Conservation (phyloP, 2,888 invertebrate species). For the Linnaemya tessellans region DNA sequence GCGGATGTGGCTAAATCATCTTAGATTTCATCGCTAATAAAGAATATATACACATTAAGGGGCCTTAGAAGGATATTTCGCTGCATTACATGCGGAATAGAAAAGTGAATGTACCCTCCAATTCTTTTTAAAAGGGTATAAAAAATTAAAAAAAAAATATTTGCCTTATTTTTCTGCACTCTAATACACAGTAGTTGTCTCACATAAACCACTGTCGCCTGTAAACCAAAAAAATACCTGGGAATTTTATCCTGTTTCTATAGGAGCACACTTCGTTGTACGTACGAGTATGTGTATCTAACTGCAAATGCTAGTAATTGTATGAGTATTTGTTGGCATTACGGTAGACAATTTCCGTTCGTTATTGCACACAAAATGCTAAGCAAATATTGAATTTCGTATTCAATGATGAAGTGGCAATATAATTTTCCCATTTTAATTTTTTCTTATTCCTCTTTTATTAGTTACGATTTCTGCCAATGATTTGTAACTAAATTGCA, state of each 20-base stretch:
- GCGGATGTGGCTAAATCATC: no score
- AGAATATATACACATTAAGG: no score
- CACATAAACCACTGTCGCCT: conserved; percentile 19
- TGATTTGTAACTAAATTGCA: conserved; percentile 69
- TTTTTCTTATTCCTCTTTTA: conserved; percentile 20
- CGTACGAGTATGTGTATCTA: background rate
- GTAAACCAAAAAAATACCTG: background rate
- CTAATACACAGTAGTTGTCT: no score
- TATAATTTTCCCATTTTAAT: conserved; percentile 62
- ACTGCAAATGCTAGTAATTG: conserved; percentile 5
- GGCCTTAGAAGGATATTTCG: no score
- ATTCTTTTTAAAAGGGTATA: no score
- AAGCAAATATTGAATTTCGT: conserved; percentile 71
- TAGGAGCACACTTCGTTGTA: background rate
- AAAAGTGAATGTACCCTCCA: no score
- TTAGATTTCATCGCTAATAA: no score
- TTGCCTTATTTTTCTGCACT: no score
- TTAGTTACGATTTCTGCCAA: conserved; percentile 65
- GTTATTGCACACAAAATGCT: conserved; percentile 71
- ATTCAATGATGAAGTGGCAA: conserved; percentile 71
- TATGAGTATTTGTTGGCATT: conserved; percentile 37
- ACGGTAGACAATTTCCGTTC: conserved; percentile 72
- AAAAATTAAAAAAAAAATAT: no score
- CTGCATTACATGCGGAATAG: no score
- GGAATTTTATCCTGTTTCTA: conserved; percentile 18